Conservation (phyloP, 2,113 vertebrate genomes). For the Geococcyx californianus region DNA sequence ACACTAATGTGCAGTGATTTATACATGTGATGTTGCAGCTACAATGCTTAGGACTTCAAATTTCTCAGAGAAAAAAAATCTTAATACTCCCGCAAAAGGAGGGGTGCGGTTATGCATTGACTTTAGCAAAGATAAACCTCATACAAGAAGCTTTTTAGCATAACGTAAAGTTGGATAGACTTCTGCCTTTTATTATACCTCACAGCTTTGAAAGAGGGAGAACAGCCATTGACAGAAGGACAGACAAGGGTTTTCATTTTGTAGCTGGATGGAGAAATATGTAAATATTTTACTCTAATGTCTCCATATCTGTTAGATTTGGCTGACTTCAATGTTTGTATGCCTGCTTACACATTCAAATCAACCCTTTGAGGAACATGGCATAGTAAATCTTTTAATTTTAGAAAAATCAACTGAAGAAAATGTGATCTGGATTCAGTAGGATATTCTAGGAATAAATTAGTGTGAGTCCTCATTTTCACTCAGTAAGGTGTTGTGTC, state of each 20-base stretch:
- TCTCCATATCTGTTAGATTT: not conserved
- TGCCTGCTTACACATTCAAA: not conserved
- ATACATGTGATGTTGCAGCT: not conserved
- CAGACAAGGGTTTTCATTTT: not conserved
- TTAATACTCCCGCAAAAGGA: not conserved
- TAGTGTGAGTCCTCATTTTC: not conserved
- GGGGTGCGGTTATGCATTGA: accelerated
- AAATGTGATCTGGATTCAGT: not conserved
- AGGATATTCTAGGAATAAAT: not conserved
- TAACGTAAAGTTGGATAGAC: not conserved
- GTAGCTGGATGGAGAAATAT: not conserved
- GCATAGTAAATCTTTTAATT: not conserved
- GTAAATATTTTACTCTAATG: not conserved
- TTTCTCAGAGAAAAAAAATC: not conserved
- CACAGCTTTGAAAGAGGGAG: not conserved
- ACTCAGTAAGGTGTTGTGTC: not conserved
- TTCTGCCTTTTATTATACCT: not conserved
- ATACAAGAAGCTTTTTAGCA: not conserved
- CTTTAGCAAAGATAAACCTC: not conserved
- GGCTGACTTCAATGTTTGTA: not conserved
- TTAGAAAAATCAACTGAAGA: not conserved
- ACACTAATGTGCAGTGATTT: not conserved
- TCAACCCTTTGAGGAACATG: not conserved
- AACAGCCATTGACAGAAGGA: not conserved
- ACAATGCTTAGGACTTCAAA: not conserved